Evolutionary conservation across 2,888 invertebrate species (phyloP).

Genomic region (Parapristionchus giblindavisi): DNA sequence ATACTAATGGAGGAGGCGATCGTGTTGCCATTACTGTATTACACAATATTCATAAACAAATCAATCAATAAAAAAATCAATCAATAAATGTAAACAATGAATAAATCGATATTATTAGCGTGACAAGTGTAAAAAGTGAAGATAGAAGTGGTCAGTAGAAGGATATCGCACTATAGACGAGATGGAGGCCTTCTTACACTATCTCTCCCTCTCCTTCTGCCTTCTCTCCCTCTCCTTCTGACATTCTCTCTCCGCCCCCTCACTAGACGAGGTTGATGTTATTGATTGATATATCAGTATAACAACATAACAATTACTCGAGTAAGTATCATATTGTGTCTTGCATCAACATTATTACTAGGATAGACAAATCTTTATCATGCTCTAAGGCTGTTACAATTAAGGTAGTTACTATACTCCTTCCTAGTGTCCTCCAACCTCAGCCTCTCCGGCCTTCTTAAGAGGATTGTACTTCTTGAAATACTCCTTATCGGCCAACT

Average conservation of each 20-base stretch:
- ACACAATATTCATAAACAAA: not conserved
- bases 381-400: conserved; percentile 18
- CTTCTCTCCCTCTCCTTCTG: conserved; percentile 3
- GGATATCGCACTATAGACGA: conserved; percentile 25
- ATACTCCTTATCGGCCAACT: conserved; percentile 63
- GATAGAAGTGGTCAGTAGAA: conserved; percentile 6
- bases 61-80: not conserved
- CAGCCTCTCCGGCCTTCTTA: conserved; percentile 60
- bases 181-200: conserved; percentile 28
- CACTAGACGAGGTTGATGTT: not conserved
- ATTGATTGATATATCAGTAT: conserved; percentile 18
- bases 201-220: conserved; percentile 26
- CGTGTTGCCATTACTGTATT: conserved; percentile 33
- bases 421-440: conserved; percentile 61
- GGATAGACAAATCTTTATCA: conserved; percentile 31
- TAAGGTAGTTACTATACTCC: conserved; percentile 30
- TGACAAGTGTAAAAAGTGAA: too few relatives aligned
- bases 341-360: not conserved
- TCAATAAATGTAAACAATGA: not conserved
- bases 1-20: conserved; percentile 21
- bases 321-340: not conserved
- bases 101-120: too few relatives aligned
- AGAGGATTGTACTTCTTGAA: conserved; percentile 66
- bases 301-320: conserved; percentile 5
- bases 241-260: conserved; percentile 29